Conservation (phyloP, 1,140 invertebrate species). For the Drosophila novamexicana region DNA sequence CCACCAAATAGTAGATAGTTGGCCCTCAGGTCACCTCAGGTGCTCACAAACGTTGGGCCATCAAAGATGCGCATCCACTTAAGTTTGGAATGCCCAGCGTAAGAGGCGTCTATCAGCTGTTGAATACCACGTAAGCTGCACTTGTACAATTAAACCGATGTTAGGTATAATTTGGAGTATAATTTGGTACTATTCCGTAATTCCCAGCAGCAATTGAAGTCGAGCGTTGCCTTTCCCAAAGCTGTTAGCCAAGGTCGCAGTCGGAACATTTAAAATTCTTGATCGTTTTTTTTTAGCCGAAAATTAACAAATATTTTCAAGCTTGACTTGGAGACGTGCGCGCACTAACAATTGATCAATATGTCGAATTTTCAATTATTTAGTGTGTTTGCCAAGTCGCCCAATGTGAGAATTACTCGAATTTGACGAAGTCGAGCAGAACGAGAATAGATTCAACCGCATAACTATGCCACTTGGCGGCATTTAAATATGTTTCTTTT, state of each 20-base stretch:
- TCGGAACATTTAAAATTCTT: conserved; percentile 75
- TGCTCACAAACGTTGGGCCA: conserved; percentile 7
- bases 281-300: conserved; percentile 62
- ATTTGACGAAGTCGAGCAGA: conserved; percentile 1
- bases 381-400: background rate
- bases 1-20: background rate
- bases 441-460: background rate
- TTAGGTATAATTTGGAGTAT: conserved; percentile 12
- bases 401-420: conserved; percentile 5
- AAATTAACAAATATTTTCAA: conserved; percentile 49
- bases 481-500: conserved; percentile 8
- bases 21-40: background rate
- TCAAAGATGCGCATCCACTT: conserved; percentile 17
- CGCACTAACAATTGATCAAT: conserved; percentile 71
- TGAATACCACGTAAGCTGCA: conserved; percentile 4
- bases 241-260: conserved; percentile 54
- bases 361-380: conserved; percentile 60
- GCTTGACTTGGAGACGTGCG: conserved; percentile 52
- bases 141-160: conserved; percentile 1
- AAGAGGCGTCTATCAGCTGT: background rate
- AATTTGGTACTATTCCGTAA: conserved; percentile 53
- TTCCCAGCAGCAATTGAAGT: conserved; percentile 27
- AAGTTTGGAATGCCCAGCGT: conserved; percentile 5
- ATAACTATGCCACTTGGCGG: conserved; percentile 7
- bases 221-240: conserved; percentile 56